phyloP scores from a whole-genome alignment of 2,113 vertebrate species.

The Solenodon paradoxus region DNA sequence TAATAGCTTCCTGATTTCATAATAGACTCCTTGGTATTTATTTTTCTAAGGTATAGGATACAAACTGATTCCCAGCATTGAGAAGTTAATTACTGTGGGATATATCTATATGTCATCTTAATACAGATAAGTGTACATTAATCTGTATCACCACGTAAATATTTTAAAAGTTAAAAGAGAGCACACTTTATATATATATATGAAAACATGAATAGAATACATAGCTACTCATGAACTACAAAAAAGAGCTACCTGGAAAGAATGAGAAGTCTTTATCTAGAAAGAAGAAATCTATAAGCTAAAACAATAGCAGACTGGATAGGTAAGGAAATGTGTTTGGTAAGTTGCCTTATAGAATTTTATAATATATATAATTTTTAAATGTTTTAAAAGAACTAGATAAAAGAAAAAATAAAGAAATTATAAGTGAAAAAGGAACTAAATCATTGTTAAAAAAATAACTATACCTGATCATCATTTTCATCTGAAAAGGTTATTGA shows the following conservation, averaged over 20 bases:
- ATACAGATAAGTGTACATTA: background rate
- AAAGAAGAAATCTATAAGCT: background rate
- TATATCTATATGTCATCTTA: background rate
- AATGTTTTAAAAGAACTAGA: background rate
- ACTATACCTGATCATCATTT: constrained; percentile 98
- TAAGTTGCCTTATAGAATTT: background rate
- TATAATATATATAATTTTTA: background rate
- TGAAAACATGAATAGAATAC: background rate
- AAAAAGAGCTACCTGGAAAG: background rate
- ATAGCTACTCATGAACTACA: background rate
- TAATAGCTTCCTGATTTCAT: background rate
- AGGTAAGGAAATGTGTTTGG: background rate
- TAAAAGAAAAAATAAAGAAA: constrained; percentile 22
- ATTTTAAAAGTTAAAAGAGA: background rate
- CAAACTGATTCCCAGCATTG: background rate
- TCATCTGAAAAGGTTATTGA: constrained; percentile 99
- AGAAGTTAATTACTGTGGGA: background rate
- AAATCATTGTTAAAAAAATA: background rate
- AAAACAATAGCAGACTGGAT: background rate
- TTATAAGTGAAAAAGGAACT: constrained; percentile 29
- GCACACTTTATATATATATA: background rate
- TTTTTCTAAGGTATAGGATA: background rate
- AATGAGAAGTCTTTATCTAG: background rate
- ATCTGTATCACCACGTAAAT: background rate
- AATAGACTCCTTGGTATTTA: background rate